These are phyloP conservation scores for Tanypteryx hageni DNA, from an alignment of 2,888 invertebrate species.

Conservation along the genomic window DNA sequence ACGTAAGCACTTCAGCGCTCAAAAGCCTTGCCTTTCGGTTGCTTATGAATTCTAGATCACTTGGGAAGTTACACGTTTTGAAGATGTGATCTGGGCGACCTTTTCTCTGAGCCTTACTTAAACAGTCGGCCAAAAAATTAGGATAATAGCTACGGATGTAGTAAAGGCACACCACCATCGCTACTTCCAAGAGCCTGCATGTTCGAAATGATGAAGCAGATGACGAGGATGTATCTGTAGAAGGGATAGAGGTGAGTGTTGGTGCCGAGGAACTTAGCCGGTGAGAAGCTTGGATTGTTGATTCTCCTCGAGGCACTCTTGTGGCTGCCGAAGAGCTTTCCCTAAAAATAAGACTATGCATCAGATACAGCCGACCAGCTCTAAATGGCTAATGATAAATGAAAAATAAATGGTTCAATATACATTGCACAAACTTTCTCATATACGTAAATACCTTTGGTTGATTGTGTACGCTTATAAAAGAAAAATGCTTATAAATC, in stretches of 20 bases:
- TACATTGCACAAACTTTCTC: too few relatives aligned
- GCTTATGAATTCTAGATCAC: constrained; percentile 53
- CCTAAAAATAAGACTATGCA: background rate
- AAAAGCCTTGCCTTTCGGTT: constrained; percentile 77
- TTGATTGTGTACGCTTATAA: too few relatives aligned
- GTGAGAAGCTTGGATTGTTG: constrained; percentile 26
- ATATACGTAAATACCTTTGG: too few relatives aligned
- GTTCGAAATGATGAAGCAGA: constrained; percentile 78
- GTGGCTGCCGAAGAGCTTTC: background rate
- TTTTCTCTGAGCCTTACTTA: background rate
- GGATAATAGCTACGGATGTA: constrained; percentile 89
- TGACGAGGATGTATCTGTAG: constrained; percentile 33
- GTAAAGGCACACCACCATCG: constrained; percentile 86
- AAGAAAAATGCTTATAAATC: too few relatives aligned
- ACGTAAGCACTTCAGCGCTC: constrained; percentile 84
- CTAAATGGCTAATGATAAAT: too few relatives aligned
- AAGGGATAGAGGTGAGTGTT: constrained; percentile 44
- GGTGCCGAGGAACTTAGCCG: constrained; percentile 45
- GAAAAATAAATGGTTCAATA: too few relatives aligned
- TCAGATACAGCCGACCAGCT: too few relatives aligned
- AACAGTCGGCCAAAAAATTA: constrained; percentile 73
- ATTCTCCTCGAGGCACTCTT: background rate
- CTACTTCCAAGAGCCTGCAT: constrained; percentile 88
- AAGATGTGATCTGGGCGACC: background rate
- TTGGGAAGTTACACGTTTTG: constrained; percentile 13